These are phyloP conservation scores for Meandrusa payeni DNA, from an alignment of 2,888 invertebrate genomes.

Conservation along the genomic window DNA sequence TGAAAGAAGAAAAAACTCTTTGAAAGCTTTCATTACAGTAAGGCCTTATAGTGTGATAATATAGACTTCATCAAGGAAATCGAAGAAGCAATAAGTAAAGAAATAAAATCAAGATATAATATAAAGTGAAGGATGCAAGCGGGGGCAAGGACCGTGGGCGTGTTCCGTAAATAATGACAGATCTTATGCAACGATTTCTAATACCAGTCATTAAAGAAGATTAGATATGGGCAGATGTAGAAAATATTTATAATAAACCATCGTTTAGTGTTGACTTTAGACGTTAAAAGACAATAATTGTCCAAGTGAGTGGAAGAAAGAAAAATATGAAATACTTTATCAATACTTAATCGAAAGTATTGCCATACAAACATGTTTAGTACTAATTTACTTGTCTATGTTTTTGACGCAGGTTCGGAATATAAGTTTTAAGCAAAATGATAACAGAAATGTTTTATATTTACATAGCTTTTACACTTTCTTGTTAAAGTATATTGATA, in stretches of 20 bases:
- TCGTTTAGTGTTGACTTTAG: slow-evolving; percentile 2
- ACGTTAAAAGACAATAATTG: slow-evolving; percentile 2
- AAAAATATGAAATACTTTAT: neutral
- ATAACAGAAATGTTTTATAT: too few species aligned
- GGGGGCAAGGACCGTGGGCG: slow-evolving; percentile 25
- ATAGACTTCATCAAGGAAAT: slow-evolving; percentile 52
- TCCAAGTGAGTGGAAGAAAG: neutral
- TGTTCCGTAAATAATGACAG: slow-evolving; percentile 38
- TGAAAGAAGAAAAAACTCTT: slow-evolving; percentile 50
- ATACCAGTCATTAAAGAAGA: slow-evolving; percentile 32
- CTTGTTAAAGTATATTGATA: too few species aligned
- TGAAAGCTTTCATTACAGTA: slow-evolving; percentile 55
- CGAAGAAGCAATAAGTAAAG: slow-evolving; percentile 41
- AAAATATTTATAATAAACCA: slow-evolving; percentile 23
- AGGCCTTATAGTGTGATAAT: slow-evolving; percentile 58
- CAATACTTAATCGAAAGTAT: too few species aligned
- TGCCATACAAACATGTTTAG: too few species aligned
- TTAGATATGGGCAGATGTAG: slow-evolving; percentile 26
- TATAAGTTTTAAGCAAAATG: too few species aligned
- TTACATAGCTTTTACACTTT: too few species aligned
- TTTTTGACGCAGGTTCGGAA: too few species aligned
- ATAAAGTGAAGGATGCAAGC: slow-evolving; percentile 24
- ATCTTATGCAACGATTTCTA: slow-evolving; percentile 38
- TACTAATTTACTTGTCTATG: too few species aligned
- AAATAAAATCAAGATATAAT: slow-evolving; percentile 34